Base-by-base conservation (phyloP, 2,113 vertebrate species). In the Brachyistius frenatus region DNA sequence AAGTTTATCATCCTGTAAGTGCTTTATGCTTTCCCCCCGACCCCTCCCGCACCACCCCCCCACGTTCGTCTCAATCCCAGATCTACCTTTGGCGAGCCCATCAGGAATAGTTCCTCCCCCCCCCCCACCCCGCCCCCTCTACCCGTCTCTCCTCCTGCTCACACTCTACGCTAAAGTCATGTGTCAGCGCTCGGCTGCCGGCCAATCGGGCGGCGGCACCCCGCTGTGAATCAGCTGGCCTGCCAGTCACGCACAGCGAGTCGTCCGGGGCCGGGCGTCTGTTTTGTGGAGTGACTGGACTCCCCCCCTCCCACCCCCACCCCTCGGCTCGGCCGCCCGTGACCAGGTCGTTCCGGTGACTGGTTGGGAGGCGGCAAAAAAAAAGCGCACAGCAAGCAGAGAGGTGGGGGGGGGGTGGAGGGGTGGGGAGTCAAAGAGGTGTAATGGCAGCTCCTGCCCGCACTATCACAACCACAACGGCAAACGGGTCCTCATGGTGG, bases 1-100 rank as follows among this genome's bases (percentile, higher is more conserved):
- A 98, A 96, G 96, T 97, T 95, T 96, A 91, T 93, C 83, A 54
- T 70, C 58, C 74, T 72, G 69, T 78, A 87, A 91, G 88, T 89
- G 89, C 82, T 86, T 75, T 41, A 89, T 86, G 79, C 78, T 74
- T 83, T 84, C 23, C 23, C 23, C 23, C 23, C 23, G 23, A 1
- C 23, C 23, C 23, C 23, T 23, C 23, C 23, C 23, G 23, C 23
- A 23, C 23, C 78, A 85, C 55, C 67, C 39, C 39, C 63, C 61
- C 64, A 63, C 56, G 3, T 73, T 37, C 4, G 16, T 67, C 78
- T 75, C 73, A 33, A 15, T 68, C 81, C 41, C 23, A 66, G 69
- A 60, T 66, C 72, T 66, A 63, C 83, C 37, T 33, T 23, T 33
- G 13, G 70, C 36, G 56, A 72, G 66, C 31, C 71, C 3, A 23